Evolutionary conservation across 2,888 invertebrate species (phyloP), one percentile per base, ranked within the genome.

Genomic region (Temnothorax ravouxi): DNA sequence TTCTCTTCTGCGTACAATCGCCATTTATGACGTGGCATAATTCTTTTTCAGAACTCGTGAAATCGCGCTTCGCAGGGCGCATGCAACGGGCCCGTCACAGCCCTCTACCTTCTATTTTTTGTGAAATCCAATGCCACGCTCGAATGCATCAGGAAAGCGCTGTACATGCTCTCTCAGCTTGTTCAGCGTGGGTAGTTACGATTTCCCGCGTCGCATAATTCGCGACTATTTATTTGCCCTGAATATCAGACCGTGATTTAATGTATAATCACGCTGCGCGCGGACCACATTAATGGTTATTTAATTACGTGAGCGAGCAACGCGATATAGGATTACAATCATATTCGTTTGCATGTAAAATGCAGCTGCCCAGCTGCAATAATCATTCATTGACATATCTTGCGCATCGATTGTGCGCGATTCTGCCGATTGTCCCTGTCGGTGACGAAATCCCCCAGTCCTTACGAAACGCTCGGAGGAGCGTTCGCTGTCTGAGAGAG

Each of bases 51-150:
- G 74, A 59, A 75, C 71, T 83, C 41, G 71, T 74, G 64, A 47
- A 80, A 81, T 81, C 75, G 54, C 59, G 71, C 62, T 41, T 56
- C 5, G 69, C 69, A 41, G 54, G 29, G 69, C 72, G 44, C 72
- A 59, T 59, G 44, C 72, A 59, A 72, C 79, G 47, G 25, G 21
- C 44, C 59, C 71, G 59, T 83, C 79, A 77, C 76, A 61, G 29
- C 52, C 3, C 29, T 47, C 18, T 44, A 50, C 52, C 34, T 47
- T 56, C 41, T 83, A 52, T 77, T 77, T 64, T 79, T 82, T 61
- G 75, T 62, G 69, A 83, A 87, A 88, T 90, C 90, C 90, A 90
- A 89, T 87, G 88, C 85, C 52, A 90, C 89, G 90, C 82, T 84
- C 74, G 89, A 83, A 77, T 83, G 86, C 80, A 76, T 61, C 59